Base-by-base conservation (phyloP, 2,888 invertebrate species). In the Eupithecia pulchellata region DNA sequence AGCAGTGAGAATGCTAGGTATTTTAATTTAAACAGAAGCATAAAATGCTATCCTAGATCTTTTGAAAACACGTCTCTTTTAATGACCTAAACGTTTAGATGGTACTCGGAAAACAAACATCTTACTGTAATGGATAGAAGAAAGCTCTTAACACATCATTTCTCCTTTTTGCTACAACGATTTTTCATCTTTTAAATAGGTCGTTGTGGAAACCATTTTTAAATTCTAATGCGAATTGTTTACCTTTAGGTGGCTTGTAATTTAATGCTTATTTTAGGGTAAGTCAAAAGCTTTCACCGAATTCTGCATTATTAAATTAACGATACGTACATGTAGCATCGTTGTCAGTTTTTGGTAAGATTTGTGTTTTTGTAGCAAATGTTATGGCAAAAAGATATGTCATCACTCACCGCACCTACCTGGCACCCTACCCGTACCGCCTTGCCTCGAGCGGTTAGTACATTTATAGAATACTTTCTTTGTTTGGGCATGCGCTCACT, bases 171-270 rank as follows among this genome's bases (percentile, higher is more conserved):
- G 71, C 75, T 72, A 71, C 69, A 74, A 73, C 74, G 72, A 73
- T 75, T 76, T 77, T 79, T 78, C 78, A 81, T 82, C 78, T 81
- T 79, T 74, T 52, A 68, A 64, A 69, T 74, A 79, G 78, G 52
- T 52, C 52, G 25, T 52, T 52, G 11, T 25, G 74, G 69, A 75
- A 79, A 79, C 78, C 77, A 70, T 52, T 52, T 52, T 52, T 25
- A 25, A 13, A 52, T 52, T 52, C 52, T 25, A 2, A 47, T 47
- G 52, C 13, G 20, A 52, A 57, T 57, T 14, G 57, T 29, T n/a
- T 29, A 57, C 57, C 57, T 57, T 57, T 13, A 17, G 29, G 11
- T 36, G 39, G 27, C 25, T 36, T 39, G 62, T 62, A 36, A 62
- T 66, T 57, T 69, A 76, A 29, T 57, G 17, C 57, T 57, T 29